phyloP scores from a whole-genome alignment of 2,888 invertebrate species.

The Stratiomys singularior region DNA sequence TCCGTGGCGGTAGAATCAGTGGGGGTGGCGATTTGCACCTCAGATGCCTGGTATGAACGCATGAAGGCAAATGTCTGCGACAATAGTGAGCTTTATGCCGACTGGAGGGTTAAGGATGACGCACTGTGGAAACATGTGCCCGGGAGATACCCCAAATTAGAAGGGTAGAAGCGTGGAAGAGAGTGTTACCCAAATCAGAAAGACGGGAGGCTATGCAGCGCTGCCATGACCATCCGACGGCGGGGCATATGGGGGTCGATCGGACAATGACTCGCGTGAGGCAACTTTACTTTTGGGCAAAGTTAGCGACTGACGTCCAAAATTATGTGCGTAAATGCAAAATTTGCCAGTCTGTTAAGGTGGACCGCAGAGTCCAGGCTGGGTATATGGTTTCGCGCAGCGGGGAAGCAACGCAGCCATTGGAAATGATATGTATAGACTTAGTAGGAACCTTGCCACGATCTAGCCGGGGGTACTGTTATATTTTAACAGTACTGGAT shows the following conservation, averaged over 20 bases:
- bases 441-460: no score
- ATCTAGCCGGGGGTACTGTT: no score
- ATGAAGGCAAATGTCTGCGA: background rate
- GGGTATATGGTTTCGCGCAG: no score
- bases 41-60: background rate
- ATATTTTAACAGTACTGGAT: no score
- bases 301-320: background rate
- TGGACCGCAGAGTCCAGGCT: no score
- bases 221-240: conserved; percentile 24
- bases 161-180: background rate
- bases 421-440: no score
- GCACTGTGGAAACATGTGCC: background rate
- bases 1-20: background rate
- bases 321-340: no score
- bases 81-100: background rate
- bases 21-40: background rate
- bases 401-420: no score
- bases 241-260: background rate
- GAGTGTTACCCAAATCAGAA: no score
- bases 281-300: no score
- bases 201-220: no score
- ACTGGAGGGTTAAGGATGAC: background rate
- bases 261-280: conserved; percentile 13
- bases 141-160: background rate
- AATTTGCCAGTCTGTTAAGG: no score